Conservation (phyloP, 2,797 vertebrate species). For the Pyrocephalus nanus region DNA sequence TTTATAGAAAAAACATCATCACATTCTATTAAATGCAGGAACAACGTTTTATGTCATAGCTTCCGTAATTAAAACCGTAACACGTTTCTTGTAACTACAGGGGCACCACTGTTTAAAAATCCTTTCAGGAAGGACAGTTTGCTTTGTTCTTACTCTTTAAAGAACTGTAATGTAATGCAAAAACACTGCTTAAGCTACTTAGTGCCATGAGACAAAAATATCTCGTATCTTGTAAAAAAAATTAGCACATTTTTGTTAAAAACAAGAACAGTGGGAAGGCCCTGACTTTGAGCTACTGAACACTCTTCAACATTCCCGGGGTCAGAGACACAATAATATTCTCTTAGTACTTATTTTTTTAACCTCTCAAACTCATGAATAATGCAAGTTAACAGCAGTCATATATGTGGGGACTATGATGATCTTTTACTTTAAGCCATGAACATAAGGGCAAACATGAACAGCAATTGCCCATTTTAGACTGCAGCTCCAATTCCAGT, state of each 20-base stretch:
- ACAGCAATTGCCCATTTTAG: background rate
- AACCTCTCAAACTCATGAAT: background rate
- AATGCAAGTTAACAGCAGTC: background rate
- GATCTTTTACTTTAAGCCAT: background rate
- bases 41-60: conserved; percentile 7
- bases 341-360: background rate
- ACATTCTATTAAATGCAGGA: conserved; percentile 64
- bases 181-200: background rate
- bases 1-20: conserved; percentile 58
- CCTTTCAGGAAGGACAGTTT: background rate
- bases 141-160: background rate
- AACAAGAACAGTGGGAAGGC: background rate
- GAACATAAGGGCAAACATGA: background rate
- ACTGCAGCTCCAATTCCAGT: background rate
- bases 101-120: conserved; percentile 44
- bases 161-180: background rate
- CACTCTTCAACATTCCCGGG: background rate
- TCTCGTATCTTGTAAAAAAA: background rate
- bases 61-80: conserved; percentile 42
- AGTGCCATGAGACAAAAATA: background rate
- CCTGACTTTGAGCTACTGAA: background rate
- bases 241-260: background rate
- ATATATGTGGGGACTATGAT: background rate
- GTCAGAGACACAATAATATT: background rate
- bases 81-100: background rate